A percentile compares a stretch with the other conserved stretches of the same genome.
phyloP scores from a whole-genome alignment of 2,797 vertebrate species.

The Sus cebifrons region DNA sequence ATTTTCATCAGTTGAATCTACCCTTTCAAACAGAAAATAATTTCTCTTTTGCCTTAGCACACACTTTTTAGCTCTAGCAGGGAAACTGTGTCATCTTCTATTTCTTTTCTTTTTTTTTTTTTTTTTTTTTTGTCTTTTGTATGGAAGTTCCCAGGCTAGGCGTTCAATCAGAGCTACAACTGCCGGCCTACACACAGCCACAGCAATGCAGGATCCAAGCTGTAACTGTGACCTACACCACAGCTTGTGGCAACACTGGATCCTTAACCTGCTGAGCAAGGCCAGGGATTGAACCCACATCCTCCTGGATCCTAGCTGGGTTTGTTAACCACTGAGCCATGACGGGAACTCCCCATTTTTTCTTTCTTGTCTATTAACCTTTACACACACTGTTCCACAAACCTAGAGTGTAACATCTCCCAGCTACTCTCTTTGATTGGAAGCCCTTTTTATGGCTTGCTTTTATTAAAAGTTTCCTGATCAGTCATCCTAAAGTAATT shows the following conservation, averaged over 20 bases:
- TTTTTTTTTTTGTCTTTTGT: too few species aligned
- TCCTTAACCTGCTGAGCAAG: too few species aligned
- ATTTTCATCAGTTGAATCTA: conserved; percentile 48
- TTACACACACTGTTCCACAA: neutral
- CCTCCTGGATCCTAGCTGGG: too few species aligned
- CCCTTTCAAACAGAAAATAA: conserved; percentile 26
- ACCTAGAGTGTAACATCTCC: neutral
- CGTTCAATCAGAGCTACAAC: too few species aligned
- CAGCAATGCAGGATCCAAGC: too few species aligned
- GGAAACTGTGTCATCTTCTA: neutral
- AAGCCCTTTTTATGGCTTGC: conserved; percentile 39
- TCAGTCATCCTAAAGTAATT: conserved; percentile 43
- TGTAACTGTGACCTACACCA: too few species aligned
- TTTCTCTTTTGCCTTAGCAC: conserved; percentile 62
- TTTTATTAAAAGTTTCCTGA: conserved; percentile 62
- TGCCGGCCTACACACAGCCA: too few species aligned
- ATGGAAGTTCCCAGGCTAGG: too few species aligned
- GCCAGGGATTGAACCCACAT: too few species aligned
- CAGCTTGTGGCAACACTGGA: too few species aligned
- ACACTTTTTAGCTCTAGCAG: neutral
- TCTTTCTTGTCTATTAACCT: neutral
- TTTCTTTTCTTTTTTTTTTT: neutral
- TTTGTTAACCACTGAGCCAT: too few species aligned
- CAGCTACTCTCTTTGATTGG: neutral
- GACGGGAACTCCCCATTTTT: too few species aligned